Evolutionary conservation across 2,888 invertebrate genomes (phyloP), one percentile per base, ranked within the genome.

Genomic region (Apoderus coryli): DNA sequence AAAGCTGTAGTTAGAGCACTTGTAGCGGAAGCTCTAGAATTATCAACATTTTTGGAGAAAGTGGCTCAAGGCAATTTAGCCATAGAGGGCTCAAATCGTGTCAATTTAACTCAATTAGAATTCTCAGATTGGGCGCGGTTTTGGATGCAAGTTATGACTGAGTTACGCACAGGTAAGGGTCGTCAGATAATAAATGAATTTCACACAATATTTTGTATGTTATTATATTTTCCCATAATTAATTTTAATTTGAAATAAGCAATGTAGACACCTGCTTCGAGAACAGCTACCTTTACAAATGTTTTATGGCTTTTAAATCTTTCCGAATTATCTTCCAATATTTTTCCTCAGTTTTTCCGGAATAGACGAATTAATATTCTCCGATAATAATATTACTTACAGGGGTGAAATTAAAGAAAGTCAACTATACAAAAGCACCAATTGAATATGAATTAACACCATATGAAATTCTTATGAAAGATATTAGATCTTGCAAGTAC

Each of bases 401-500:
- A 39, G 39, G 93, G 13, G 90, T 93, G 5, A 80, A 89, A 55
- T 65, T 95, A 55, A 92, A 90, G 64, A 92, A 92, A 60, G 76
- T 82, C 14, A 74, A 76, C 54, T 70, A 68, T 54, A 72, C 76
- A 37, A 65, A 76, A 48, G 71, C 79, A 7, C 80, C 81, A 5
- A 77, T 84, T 37, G 90, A 93, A 58, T 93, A 79, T 59, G 90
- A 90, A 59, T 61, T 93, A 46, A 95, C 93, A 25, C 93, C 93
- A 9, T 93, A 92, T 53, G 93, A 95, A 63, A 89, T 90, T 52
- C 69, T 95, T 33, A 88, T 95, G 82, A 88, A 92, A 55, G 93
- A 95, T 54, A 93, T 95, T 50, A 67, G 90, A 45, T 76, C 84
- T 37, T 74, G 84, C 54, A 70, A 89, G 53, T 93, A 88, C 63